phyloP scores from a whole-genome alignment of 2,888 invertebrate species.

The Caenorhabditis panamensis region DNA sequence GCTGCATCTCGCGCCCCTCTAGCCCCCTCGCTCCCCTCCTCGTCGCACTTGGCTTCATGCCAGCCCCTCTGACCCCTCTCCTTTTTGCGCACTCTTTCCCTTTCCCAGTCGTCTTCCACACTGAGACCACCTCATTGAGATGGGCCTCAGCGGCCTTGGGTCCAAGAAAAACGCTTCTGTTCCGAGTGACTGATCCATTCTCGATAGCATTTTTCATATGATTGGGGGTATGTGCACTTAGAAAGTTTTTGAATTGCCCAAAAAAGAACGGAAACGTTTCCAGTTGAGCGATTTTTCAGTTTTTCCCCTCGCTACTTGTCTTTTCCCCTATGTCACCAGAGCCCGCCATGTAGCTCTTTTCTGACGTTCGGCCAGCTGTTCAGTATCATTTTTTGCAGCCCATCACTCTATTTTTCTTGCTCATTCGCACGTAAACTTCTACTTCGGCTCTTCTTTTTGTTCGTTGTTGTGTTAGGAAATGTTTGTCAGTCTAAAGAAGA shows the following conservation, averaged over 20 bases:
- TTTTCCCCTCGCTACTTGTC: neutral
- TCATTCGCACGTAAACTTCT: conserved; percentile 45
- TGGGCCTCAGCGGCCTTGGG: conserved; percentile 4
- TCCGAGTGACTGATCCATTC: too few species aligned
- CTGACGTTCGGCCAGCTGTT: conserved; percentile 54
- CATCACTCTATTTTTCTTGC: conserved; percentile 21
- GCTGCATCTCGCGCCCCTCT: conserved; percentile 40
- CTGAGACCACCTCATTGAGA: conserved; percentile 46
- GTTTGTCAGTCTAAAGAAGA: neutral
- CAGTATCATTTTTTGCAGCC: conserved; percentile 52
- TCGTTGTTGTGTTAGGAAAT: conserved; percentile 11
- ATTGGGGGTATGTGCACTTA: too few species aligned
- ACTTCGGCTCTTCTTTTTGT: conserved; percentile 7
- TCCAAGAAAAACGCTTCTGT: neutral
- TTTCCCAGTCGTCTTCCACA: conserved; percentile 12
- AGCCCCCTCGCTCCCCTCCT: conserved; percentile 37
- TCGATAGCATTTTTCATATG: too few species aligned
- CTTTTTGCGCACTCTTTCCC: conserved; percentile 23
- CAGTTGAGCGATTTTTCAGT: neutral
- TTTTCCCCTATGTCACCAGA: neutral
- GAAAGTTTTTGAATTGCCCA: too few species aligned
- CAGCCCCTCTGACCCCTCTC: conserved; percentile 34
- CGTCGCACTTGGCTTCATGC: conserved; percentile 58
- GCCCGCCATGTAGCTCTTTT: conserved; percentile 20
- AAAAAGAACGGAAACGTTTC: neutral